These are phyloP conservation scores for Antidorcas marsupialis DNA, from an alignment of 2,113 vertebrate genomes.

Conservation along the genomic window DNA sequence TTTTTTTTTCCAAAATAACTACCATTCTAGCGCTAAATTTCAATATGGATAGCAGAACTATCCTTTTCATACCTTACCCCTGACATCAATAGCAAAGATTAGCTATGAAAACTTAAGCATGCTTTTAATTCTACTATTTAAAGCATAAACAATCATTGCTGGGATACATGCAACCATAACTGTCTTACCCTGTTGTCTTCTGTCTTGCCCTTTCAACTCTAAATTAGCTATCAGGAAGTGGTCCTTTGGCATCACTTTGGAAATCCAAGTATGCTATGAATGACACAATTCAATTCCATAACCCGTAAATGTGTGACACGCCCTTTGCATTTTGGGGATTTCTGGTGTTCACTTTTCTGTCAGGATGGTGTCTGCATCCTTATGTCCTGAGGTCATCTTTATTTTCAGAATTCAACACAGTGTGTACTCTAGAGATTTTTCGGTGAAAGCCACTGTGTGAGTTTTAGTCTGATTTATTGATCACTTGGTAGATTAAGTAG, in stretches of 20 bases:
- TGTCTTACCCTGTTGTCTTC: neutral
- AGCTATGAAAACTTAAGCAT: neutral
- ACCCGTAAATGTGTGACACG: neutral
- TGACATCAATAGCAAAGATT: neutral
- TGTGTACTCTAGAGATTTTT: neutral
- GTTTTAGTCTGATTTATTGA: neutral
- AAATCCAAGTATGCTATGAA: neutral
- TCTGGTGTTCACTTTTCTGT: neutral
- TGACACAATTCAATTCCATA: neutral
- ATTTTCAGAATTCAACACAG: neutral
- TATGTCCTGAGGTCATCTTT: neutral
- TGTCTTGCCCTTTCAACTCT: neutral
- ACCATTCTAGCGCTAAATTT: neutral
- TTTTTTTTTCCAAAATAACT: neutral
- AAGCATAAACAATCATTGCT: neutral
- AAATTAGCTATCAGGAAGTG: neutral
- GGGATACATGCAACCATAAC: neutral
- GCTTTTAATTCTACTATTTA: neutral
- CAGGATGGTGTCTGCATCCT: neutral
- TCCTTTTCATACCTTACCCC: neutral
- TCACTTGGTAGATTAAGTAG: neutral
- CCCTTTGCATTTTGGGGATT: neutral
- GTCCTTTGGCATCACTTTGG: neutral
- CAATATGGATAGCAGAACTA: neutral
- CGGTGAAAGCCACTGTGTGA: neutral